Conservation (phyloP, 2,797 vertebrate genomes). For the Acrossocheilus fasciatus region DNA sequence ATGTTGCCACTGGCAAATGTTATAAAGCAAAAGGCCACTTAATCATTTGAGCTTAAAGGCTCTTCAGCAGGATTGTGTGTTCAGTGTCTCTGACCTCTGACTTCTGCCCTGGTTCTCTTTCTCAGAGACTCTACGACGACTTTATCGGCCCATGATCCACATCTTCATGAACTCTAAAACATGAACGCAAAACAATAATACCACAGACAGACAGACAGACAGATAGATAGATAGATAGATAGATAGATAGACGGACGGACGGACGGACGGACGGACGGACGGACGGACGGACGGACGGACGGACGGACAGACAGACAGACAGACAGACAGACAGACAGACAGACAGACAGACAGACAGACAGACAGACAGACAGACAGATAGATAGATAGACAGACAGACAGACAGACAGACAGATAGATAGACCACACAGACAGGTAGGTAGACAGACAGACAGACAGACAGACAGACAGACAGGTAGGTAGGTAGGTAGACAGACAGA, state of each 20-base stretch:
- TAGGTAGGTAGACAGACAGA: rapidly evolving
- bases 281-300: background rate
- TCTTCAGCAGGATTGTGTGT: constrained; percentile 36
- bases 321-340: rapidly evolving
- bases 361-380: rapidly evolving
- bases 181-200: background rate
- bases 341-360: rapidly evolving
- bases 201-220: background rate
- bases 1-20: constrained; percentile 65
- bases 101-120: constrained; percentile 43
- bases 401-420: rapidly evolving
- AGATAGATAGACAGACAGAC: too few species aligned
- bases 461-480: rapidly evolving
- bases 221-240: rapidly evolving
- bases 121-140: constrained; percentile 26
- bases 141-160: background rate
- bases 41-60: constrained; percentile 50
- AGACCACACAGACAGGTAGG: too few species aligned
- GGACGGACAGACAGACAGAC: rapidly evolving
- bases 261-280: background rate
- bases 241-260: rapidly evolving
- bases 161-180: constrained; percentile 1
- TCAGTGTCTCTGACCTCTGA: constrained; percentile 43
- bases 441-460: rapidly evolving
- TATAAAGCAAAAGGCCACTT: constrained; percentile 67